Base-by-base conservation (phyloP, 2,113 vertebrate genomes). In the Austrofundulus limnaeus region DNA sequence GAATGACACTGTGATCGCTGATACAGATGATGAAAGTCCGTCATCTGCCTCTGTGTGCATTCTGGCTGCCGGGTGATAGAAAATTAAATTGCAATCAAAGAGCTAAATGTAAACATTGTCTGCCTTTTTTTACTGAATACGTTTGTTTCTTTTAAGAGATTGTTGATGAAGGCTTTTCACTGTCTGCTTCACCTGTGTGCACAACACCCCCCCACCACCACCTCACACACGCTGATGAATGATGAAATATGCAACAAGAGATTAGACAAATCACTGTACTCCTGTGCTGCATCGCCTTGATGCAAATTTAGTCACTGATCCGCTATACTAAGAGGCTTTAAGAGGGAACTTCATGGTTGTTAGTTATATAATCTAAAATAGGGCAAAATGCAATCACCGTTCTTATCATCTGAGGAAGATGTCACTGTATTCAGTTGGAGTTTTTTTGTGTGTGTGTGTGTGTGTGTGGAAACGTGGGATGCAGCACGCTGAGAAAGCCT, bases 271-370 rank as follows among this genome's bases (percentile, higher is more conserved):
- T 88, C 87, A 88, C 85, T 89, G 84, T 71, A 86, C 90, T 89
- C 70, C 75, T 68, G 72, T 87, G 80, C 84, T 76, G 85, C 78
- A 86, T 84, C 61, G 84, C 71, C 84, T 86, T 71, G 65, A 93
- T 92, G 90, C 90, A 89, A 93, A 91, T 91, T 69, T 84, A 83
- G 80, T 61, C 87, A 85, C 89, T 92, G 90, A 93, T 92, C 87
- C 83, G 77, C 80, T 86, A 80, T 86, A 79, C 89, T 93, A 93
- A 93, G 90, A 90, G 90, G 91, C 91, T 92, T 93, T 91, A 89
- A 90, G 80, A 56, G 77, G 84, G 82, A 88, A 89, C 83, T 88
- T 92, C 88, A 92, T 85, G 92, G 83, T 88, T 91, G 87, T 93
- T 92, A 90, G 88, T 89, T 89, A 86, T 88, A 89, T 88, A 87